phyloP scores from a whole-genome alignment of 2,113 vertebrate genomes.

The Glaucomys volans region DNA sequence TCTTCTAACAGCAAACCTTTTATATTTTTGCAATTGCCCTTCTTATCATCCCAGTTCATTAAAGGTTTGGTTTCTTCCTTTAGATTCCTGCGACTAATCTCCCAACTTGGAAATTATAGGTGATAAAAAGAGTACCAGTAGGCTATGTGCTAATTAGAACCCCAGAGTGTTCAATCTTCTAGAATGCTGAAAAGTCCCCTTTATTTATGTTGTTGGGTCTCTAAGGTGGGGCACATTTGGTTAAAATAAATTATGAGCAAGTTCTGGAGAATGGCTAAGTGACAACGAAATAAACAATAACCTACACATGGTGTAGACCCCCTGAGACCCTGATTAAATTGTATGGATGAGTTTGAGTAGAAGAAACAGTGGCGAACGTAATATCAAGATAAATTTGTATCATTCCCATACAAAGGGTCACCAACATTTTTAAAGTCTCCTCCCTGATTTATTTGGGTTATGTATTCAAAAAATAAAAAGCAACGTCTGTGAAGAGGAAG shows the following conservation, averaged over 20 bases:
- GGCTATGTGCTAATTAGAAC: constrained; percentile 40
- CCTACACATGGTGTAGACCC: not conserved
- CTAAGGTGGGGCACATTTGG: constrained; percentile 36
- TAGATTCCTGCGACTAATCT: constrained; percentile 48
- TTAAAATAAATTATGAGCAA: constrained; percentile 56
- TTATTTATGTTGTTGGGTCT: constrained; percentile 43
- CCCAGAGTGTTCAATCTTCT: not conserved
- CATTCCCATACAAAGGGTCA: not conserved
- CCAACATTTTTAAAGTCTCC: not conserved
- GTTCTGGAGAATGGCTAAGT: constrained; percentile 41
- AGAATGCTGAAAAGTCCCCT: constrained; percentile 8
- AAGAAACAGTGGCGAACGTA: not conserved
- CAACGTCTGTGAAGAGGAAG: not conserved
- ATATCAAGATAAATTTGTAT: not conserved
- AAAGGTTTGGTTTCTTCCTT: constrained; percentile 56
- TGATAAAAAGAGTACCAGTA: constrained; percentile 29
- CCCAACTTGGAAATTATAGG: constrained; percentile 44
- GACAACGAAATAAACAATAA: constrained; percentile 60
- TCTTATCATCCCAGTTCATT: constrained; percentile 52
- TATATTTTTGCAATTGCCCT: not conserved
- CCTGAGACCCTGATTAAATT: not conserved
- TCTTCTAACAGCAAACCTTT: constrained; percentile 38
- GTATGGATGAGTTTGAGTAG: not conserved
- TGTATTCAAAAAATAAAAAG: constrained; percentile 2
- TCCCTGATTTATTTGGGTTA: not conserved